phyloP scores from a whole-genome alignment of 2,888 invertebrate genomes.

The Alsophila aescularia region DNA sequence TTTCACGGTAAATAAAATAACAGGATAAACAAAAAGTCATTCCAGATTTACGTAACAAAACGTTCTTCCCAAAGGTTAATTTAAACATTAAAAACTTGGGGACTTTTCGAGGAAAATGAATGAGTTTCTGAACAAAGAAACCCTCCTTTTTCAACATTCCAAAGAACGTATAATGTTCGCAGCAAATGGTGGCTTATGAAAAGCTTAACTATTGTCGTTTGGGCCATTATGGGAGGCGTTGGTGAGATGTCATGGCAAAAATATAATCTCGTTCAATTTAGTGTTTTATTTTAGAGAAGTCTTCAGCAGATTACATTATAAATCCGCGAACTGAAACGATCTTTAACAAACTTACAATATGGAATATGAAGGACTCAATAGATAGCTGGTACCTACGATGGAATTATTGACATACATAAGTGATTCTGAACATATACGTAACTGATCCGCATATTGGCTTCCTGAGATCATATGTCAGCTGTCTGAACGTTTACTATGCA shows the following conservation, averaged over 20 bases:
- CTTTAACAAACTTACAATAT: no score
- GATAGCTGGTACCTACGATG: no score
- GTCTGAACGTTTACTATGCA: no score
- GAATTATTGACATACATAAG: no score
- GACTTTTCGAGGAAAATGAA: constrained; percentile 31
- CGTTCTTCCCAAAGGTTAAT: constrained; percentile 29
- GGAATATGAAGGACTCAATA: no score
- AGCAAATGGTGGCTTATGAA: constrained; percentile 24
- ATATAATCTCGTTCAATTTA: neutral
- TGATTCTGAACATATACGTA: no score
- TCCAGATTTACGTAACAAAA: constrained; percentile 25
- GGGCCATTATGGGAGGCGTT: constrained; percentile 24
- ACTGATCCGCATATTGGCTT: no score
- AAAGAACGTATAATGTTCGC: constrained; percentile 31
- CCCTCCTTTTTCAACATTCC: constrained; percentile 27
- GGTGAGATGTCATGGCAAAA: constrained; percentile 11
- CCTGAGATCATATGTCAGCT: no score
- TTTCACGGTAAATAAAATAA: constrained; percentile 6
- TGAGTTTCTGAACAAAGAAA: constrained; percentile 32
- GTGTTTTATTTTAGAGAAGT: neutral
- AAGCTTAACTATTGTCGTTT: constrained; percentile 30
- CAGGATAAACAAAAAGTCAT: constrained; percentile 18
- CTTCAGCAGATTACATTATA: no score
- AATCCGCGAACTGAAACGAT: no score
- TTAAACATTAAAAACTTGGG: constrained; percentile 28